Percentiles rank a stretch among this genome's conserved stretches.
These are phyloP conservation scores for Oreochromis mossambicus DNA, from an alignment of 2,797 vertebrate genomes.

Conservation along the genomic window DNA sequence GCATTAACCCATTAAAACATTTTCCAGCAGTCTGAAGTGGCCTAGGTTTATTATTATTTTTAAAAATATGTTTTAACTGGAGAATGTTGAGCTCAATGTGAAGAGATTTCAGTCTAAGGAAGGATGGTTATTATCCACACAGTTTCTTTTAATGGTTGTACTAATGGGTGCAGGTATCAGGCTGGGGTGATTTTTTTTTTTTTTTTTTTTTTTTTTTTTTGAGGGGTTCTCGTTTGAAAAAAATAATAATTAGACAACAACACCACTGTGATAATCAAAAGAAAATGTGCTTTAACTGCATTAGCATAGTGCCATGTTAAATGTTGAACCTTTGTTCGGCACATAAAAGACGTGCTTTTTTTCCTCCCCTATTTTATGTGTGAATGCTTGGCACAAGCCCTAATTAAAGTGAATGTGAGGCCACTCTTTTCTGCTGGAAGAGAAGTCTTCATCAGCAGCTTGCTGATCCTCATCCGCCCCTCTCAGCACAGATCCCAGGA, in stretches of 20 bases:
- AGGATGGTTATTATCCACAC: background rate
- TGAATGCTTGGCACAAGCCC: conserved; percentile 24
- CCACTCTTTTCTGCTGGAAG: conserved; percentile 28
- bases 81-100: background rate
- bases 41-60: background rate
- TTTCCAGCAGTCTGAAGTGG: conserved; percentile 69
- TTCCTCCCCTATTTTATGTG: background rate
- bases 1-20: conserved; percentile 81
- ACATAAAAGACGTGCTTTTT: conserved; percentile 18
- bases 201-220: background rate
- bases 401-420: conserved; percentile 64
- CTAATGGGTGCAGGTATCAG: conserved; percentile 1
- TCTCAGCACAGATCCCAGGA: conserved; percentile 48
- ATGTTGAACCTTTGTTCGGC: conserved; percentile 7
- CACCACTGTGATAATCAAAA: conserved; percentile 31
- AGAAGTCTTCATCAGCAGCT: conserved; percentile 56
- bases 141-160: background rate
- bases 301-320: conserved; percentile 8
- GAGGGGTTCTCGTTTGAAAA: background rate
- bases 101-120: background rate
- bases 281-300: conserved; percentile 4
- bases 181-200: background rate
- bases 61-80: background rate
- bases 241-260: conserved; percentile 5
- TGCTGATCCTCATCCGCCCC: conserved; percentile 51